Evolutionary conservation across 2,797 vertebrate genomes (phyloP).

Genomic region (Emydoidea blandingii): DNA sequence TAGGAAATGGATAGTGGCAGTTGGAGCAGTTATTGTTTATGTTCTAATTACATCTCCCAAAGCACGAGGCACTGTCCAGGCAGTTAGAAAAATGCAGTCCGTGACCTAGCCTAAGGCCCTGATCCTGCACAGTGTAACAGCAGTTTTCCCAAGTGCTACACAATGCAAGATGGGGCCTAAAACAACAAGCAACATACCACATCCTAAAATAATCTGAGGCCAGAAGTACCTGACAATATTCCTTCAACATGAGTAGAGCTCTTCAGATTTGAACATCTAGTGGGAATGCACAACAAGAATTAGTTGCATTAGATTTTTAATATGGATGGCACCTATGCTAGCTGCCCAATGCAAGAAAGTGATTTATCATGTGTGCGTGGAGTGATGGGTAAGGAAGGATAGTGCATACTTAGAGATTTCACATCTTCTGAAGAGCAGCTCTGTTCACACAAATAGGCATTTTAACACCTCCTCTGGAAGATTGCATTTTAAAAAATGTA

Average conservation of each 20-base stretch:
- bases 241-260: fast-evolving
- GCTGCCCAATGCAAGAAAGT: not conserved
- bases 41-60: not conserved
- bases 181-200: fast-evolving
- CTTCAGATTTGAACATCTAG: not conserved
- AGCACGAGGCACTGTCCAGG: constrained; percentile 37
- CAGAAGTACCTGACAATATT: not conserved
- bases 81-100: constrained; percentile 23
- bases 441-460: not conserved
- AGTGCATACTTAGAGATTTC: not conserved
- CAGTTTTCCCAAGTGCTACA: not conserved
- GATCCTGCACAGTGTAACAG: not conserved
- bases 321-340: not conserved
- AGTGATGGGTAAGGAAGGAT: constrained; percentile 5
- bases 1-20: constrained; percentile 36
- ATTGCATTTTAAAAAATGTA: not conserved
- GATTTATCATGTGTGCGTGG: not conserved
- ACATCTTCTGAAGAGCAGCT: not conserved
- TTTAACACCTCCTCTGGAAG: not conserved
- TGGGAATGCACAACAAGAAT: not conserved
- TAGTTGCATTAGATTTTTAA: not conserved
- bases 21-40: not conserved
- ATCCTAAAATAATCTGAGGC: not conserved
- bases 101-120: not conserved
- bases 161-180: not conserved